phyloP scores from a whole-genome alignment of 1,140 invertebrate species.

The Zaprionus africanus region DNA sequence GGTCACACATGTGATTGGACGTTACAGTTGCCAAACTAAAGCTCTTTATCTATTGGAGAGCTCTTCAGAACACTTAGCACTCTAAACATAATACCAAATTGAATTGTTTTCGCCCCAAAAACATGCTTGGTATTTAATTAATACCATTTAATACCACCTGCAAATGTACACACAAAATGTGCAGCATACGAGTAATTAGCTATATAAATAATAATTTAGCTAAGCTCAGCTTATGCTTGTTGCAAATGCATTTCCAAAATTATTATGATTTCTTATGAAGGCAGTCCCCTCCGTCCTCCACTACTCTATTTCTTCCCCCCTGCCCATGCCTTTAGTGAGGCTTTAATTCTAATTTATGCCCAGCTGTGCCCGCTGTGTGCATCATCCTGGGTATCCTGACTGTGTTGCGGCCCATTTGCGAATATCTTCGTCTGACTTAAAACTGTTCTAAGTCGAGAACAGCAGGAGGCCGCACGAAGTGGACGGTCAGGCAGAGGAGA shows the following conservation, averaged over 20 bases:
- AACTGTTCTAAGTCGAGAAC: constrained; percentile 1
- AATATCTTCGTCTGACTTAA: not conserved
- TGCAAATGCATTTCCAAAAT: constrained; percentile 48
- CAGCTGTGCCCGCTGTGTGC: constrained; percentile 38
- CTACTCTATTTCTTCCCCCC: not conserved
- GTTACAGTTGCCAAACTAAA: too few relatives aligned
- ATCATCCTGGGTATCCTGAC: constrained; percentile 10
- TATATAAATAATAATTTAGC: constrained; percentile 33
- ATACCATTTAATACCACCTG: constrained; percentile 1
- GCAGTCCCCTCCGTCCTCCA: too few relatives aligned
- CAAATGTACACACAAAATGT: constrained; percentile 3
- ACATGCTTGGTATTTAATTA: constrained; percentile 17
- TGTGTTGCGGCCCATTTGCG: constrained; percentile 44
- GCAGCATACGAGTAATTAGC: constrained; percentile 22
- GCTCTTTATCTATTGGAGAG: not conserved
- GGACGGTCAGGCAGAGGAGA: not conserved
- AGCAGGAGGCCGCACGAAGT: not conserved
- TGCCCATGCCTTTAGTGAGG: not conserved
- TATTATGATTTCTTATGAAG: constrained; percentile 49
- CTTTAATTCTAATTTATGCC: constrained; percentile 60
- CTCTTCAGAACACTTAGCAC: not conserved
- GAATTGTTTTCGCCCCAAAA: not conserved
- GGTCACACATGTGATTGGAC: too few relatives aligned
- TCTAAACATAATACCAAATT: constrained; percentile 6
- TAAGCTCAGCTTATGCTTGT: not conserved